These are phyloP conservation scores for Nannospalax galili DNA, from an alignment of 2,113 vertebrate species.

Conservation along the genomic window DNA sequence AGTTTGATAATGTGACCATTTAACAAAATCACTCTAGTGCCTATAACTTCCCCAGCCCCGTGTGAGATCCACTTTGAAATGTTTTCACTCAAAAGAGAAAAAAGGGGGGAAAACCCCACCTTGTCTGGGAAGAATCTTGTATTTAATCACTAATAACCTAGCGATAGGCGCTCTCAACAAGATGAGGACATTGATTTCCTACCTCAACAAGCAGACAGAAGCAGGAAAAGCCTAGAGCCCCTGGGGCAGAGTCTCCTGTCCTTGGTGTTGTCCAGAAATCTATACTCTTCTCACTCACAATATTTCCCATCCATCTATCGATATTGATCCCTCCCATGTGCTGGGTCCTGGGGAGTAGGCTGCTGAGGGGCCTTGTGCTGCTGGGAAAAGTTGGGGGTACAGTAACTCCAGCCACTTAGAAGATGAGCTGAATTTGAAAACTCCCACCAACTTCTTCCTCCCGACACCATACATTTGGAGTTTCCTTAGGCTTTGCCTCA, in stretches of 20 bases:
- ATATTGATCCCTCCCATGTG: neutral
- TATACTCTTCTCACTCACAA: no score
- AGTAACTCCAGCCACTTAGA: neutral
- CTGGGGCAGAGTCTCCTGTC: neutral
- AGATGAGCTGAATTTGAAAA: neutral
- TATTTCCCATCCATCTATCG: neutral
- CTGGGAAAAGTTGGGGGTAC: neutral
- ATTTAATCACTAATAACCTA: neutral
- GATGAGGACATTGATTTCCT: neutral
- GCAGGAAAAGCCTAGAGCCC: neutral
- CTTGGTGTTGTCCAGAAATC: neutral
- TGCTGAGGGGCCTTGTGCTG: neutral
- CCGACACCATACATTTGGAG: neutral
- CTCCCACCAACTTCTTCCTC: neutral
- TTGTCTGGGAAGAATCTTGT: neutral
- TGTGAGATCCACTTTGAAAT: constrained; percentile 14
- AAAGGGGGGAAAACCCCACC: neutral
- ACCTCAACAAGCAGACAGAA: neutral
- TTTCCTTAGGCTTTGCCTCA: constrained; percentile 24
- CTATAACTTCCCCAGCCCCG: neutral
- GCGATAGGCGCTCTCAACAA: neutral
- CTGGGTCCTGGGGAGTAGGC: neutral
- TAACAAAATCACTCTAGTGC: neutral
- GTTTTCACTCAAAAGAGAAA: neutral
- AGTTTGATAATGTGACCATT: no score